Evolutionary conservation across 2,113 vertebrate species (phyloP).

Genomic region (Lanius collurio): DNA sequence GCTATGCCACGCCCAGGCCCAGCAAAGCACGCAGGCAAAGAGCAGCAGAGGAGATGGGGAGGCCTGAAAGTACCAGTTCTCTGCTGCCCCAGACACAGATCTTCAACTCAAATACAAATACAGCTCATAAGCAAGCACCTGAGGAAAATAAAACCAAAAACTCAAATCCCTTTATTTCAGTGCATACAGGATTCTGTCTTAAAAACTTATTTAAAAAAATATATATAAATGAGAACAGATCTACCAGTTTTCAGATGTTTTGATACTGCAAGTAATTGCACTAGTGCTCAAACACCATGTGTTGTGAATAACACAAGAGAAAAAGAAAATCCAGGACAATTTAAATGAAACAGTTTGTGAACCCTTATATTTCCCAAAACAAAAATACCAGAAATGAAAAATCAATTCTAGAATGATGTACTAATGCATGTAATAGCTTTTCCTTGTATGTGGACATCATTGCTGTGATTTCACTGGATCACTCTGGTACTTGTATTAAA

Average conservation of each 20-base stretch:
- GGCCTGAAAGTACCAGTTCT: not conserved
- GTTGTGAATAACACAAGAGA: not conserved
- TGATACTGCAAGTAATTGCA: not conserved
- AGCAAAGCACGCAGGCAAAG: not conserved
- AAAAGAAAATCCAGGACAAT: not conserved
- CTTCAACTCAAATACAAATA: not conserved
- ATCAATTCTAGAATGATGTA: not conserved
- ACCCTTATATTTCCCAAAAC: not conserved
- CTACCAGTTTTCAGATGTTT: not conserved
- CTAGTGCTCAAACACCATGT: not conserved
- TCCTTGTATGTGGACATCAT: not conserved
- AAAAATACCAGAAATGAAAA: not conserved
- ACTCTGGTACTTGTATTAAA: not conserved
- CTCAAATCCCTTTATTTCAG: not conserved
- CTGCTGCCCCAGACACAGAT: not conserved
- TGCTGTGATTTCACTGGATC: not conserved
- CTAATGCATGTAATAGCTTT: not conserved
- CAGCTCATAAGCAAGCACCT: not conserved
- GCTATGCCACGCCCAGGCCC: fast-evolving
- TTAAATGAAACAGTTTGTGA: not conserved
- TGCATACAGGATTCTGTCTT: not conserved
- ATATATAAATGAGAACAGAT: not conserved
- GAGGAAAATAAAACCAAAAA: not conserved
- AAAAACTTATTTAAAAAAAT: not conserved
- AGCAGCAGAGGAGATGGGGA: not conserved